Conservation (phyloP, 2,888 invertebrate genomes). For the Teleiodes luculella region DNA sequence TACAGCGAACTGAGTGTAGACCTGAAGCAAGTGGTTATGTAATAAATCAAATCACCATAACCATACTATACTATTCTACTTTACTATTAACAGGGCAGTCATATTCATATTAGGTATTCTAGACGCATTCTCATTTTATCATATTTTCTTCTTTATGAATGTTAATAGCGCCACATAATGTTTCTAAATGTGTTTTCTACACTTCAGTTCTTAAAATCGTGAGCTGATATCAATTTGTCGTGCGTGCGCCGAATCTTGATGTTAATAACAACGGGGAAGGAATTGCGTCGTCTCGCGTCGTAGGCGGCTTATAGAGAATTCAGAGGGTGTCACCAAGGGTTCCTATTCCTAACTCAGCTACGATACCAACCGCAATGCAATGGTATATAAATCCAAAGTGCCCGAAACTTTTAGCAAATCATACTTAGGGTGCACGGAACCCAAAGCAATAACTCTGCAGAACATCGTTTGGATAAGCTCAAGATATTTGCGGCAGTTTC, state of each 20-base stretch:
- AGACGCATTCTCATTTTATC: conserved; percentile 40
- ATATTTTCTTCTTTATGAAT: conserved; percentile 45
- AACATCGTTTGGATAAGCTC: background rate
- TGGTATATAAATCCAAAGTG: conserved; percentile 5
- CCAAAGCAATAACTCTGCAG: background rate
- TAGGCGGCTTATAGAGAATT: conserved; percentile 1
- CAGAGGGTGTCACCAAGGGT: background rate
- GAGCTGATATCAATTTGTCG: conserved; percentile 60
- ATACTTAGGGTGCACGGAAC: background rate
- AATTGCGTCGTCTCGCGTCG: conserved; percentile 2
- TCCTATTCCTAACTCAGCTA: background rate
- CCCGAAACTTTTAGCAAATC: conserved; percentile 2
- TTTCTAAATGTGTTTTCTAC: conserved; percentile 53
- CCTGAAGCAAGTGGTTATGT: too few species aligned
- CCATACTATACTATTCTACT: too few species aligned
- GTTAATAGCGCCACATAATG: conserved; percentile 35
- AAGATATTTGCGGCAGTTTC: background rate
- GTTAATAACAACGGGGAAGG: background rate
- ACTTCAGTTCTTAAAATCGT: conserved; percentile 64
- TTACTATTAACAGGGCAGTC: background rate
- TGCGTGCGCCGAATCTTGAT: conserved; percentile 52
- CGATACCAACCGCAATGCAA: background rate
- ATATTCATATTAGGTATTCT: conserved; percentile 43
- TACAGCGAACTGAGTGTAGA: too few species aligned
- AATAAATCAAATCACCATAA: too few species aligned